Evolutionary conservation across 2,113 vertebrate species (phyloP).

Genomic region (Gobius niger): DNA sequence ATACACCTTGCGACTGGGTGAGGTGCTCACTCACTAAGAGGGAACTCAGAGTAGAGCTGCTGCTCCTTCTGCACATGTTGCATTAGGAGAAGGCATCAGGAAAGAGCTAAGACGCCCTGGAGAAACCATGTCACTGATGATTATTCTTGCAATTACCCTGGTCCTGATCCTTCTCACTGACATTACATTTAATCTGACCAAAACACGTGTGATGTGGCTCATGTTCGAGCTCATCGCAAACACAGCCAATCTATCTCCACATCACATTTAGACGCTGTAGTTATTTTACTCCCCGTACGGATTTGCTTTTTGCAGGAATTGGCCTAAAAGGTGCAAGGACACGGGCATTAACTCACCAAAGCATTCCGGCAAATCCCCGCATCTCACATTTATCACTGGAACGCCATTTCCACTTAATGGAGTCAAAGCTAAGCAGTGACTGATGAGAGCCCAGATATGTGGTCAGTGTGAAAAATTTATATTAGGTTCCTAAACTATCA

Average conservation of each 20-base stretch:
- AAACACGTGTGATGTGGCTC: background rate
- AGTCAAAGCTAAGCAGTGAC: slow-evolving; percentile 21
- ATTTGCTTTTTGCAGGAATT: slow-evolving; percentile 8
- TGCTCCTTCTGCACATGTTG: too few species aligned
- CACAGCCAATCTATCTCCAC: background rate
- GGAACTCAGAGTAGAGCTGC: too few species aligned
- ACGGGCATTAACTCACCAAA: slow-evolving; percentile 23
- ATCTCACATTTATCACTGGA: slow-evolving; percentile 10
- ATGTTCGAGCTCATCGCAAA: background rate
- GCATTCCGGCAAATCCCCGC: slow-evolving; percentile 10
- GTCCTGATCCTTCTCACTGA: background rate
- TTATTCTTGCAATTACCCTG: too few species aligned
- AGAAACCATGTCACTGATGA: too few species aligned
- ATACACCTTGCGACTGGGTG: too few species aligned
- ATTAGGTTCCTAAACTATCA: slow-evolving; percentile 30
- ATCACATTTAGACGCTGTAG: background rate
- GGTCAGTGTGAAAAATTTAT: slow-evolving; percentile 22
- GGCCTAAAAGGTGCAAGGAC: slow-evolving; percentile 9
- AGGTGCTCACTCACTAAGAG: too few species aligned
- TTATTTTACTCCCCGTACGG: slow-evolving; percentile 6
- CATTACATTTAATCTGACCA: background rate
- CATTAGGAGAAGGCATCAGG: too few species aligned
- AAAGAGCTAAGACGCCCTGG: too few species aligned
- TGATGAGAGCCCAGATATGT: slow-evolving; percentile 41
- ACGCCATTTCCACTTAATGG: slow-evolving; percentile 11